Base-by-base conservation (phyloP, 2,797 vertebrate genomes). In the Neostethus bicornis region DNA sequence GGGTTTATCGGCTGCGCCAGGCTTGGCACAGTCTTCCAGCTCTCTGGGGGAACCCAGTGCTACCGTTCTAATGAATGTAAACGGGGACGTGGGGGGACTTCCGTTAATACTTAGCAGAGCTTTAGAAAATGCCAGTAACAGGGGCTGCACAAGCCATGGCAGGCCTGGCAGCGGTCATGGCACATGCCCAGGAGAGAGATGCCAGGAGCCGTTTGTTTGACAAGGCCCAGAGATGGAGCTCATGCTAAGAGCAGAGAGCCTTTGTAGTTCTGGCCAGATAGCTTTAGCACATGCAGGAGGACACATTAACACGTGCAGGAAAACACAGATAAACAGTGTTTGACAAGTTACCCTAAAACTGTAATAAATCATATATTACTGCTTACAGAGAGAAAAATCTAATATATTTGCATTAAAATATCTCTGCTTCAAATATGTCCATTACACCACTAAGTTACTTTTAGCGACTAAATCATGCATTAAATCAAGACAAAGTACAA, bases 61-160 rank as follows among this genome's bases (percentile, higher is more conserved):
- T 76, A 77, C 81, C 53, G 66, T 85, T 88, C 70, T 89, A 92
- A 92, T 90, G 85, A 90, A 89, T 91, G 89, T 88, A 90, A 91
- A 91, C 77, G 76, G 85, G 85, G 80, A 88, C 77, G 74, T n/a
- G 81, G 79, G 67, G 77, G 81, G 79, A 79, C 81, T 84, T 85
- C 69, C 69, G 72, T 76, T 77, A 72, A 75, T 72, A 83, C 76
- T 81, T 73, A 81, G 71, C 66, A 32, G 70, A 16, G 60, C 63
- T 73, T 59, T 37, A 46, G 54, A 79, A 82, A 81, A 79, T 87
- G 87, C 85, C 87, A 90, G 81, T 72, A 84, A 80, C 49, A 75
- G 73, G 81, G 80, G 80, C 79, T 85, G 77, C 81, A 47, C 75
- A 61, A 81, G 82, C 80, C 75, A 69, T 60, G 48, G 74, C 32